A percentile compares a stretch with the other conserved stretches of the same genome.
These are phyloP conservation scores for Daboia siamensis DNA, from an alignment of 2,113 vertebrate species.

Conservation along the genomic window DNA sequence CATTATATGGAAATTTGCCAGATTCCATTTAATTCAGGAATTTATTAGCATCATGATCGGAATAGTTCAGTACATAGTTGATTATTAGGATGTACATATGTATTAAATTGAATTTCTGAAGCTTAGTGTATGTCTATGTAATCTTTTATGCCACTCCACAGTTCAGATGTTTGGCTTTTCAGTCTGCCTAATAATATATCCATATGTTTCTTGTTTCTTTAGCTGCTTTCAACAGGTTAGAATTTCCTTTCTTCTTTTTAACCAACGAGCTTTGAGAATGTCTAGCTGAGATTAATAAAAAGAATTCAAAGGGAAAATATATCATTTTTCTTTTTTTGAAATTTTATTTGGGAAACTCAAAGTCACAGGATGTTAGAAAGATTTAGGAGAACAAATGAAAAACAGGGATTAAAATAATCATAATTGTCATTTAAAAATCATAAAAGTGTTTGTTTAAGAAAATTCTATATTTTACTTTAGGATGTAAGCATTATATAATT, in stretches of 20 bases:
- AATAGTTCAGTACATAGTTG: background rate
- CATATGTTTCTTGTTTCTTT: constrained; percentile 6
- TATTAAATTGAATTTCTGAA: background rate
- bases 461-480: background rate
- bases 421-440: constrained; percentile 25
- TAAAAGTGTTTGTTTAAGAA: constrained; percentile 37
- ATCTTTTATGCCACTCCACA: rapidly evolving
- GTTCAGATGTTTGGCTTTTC: background rate
- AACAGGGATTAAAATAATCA: constrained; percentile 19
- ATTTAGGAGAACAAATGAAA: background rate
- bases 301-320: background rate
- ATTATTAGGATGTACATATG: background rate
- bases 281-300: constrained; percentile 8
- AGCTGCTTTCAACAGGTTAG: background rate
- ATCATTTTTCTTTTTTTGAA: background rate
- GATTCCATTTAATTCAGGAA: background rate
- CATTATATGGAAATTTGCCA: background rate
- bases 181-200: background rate
- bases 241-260: constrained; percentile 19
- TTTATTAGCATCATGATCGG: background rate
- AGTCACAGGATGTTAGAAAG: background rate
- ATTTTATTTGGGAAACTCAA: background rate
- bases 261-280: background rate
- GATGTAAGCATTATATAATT: constrained; percentile 29
- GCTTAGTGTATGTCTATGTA: background rate